Base-by-base conservation (phyloP, 2,797 vertebrate species). In the Etheostoma perlongum region DNA sequence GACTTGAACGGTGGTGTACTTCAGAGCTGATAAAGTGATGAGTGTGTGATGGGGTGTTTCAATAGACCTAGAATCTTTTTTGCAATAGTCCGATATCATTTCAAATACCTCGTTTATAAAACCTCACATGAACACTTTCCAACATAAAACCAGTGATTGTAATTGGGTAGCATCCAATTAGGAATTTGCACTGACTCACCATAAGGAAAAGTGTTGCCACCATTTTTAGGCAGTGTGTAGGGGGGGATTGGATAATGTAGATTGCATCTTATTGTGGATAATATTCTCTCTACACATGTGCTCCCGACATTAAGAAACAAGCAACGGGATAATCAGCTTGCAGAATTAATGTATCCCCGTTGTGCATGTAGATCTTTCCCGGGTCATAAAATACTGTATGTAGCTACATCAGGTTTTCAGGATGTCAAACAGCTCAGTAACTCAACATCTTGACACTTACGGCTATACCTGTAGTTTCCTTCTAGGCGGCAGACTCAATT, bases 121-220 rank as follows among this genome's bases (percentile, higher is more conserved):
- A 78, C 72, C 62, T 72, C 69, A 67, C 66, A 53, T 49, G 25
- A 83, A 76, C 58, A 66, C 67, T 54, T 76, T 33, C 54, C n/a
- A 49, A 69, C 30, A 72, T 48, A 58, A 82, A 85, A 44, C 30
- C 72, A 7, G 21, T 49, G 73, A 85, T 88, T 87, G 75, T 70
- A 84, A 86, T 89, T 76, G 81, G 73, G 48, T 79, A 42, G 72
- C 62, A 77, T 88, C 75, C 82, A 90, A 86, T 87, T 85, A 89
- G 53, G 47, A 79, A n/a, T 36, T 23, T 66, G 30, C 23, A 67
- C 27, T 62, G 70, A 83, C 68, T 84, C 58, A 83, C 77, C 81
- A 79, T 82, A 63, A 70, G 73, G 58, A 67, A 62, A 81, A 59
- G 42, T 53, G 76, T 67, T 65, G 51, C 59, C 13, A 58, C 40